phyloP scores from a whole-genome alignment of 2,888 invertebrate species.

The Pammene fasciana region DNA sequence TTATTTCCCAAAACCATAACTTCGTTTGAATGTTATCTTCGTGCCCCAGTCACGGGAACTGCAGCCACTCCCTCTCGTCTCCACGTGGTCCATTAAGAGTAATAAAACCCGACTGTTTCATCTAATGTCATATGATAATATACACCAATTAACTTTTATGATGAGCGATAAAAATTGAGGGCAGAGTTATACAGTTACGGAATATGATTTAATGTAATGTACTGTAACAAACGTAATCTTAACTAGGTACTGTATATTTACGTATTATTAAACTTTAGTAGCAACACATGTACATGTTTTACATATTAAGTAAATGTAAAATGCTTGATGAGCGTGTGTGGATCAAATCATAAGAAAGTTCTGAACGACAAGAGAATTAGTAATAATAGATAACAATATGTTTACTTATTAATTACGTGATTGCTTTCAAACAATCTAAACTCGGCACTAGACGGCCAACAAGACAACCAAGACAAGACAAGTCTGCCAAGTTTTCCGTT shows the following conservation, averaged over 20 bases:
- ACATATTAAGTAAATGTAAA: too few relatives aligned
- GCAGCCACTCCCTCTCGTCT: neutral
- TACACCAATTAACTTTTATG: slow-evolving; percentile 39
- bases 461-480: neutral
- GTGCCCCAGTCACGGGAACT: neutral
- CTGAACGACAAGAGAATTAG: too few relatives aligned
- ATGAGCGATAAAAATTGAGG: slow-evolving; percentile 41
- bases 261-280: neutral
- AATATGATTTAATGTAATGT: slow-evolving; percentile 37
- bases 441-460: neutral
- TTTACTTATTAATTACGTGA: neutral
- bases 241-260: slow-evolving; percentile 27
- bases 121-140: slow-evolving; percentile 36
- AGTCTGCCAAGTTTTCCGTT: slow-evolving; percentile 14
- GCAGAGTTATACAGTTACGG: slow-evolving; percentile 37
- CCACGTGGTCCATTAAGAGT: slow-evolving; percentile 28
- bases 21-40: neutral
- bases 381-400: too few relatives aligned
- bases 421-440: neutral
- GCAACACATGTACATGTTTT: too few relatives aligned
- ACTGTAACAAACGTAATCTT: slow-evolving; percentile 36
- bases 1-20: neutral
- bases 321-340: too few relatives aligned
- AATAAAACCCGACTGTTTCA: slow-evolving; percentile 33
- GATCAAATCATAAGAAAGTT: too few relatives aligned